A percentile compares a stretch with the other conserved stretches of the same genome.
Evolutionary conservation across 2,113 vertebrate genomes (phyloP).

Genomic region (Ptilonorhynchus violaceus): DNA sequence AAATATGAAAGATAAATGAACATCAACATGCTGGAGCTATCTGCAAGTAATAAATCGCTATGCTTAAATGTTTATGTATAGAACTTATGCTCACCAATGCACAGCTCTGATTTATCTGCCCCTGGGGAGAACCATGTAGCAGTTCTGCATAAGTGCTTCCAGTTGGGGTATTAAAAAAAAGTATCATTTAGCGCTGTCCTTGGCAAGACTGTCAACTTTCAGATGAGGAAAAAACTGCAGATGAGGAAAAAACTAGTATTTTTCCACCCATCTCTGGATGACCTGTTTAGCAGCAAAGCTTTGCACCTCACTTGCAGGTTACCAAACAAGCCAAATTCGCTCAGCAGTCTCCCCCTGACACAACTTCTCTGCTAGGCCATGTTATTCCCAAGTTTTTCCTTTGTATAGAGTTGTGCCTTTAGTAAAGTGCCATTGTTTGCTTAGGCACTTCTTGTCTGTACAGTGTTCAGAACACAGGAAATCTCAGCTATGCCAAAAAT

Average conservation of each 20-base stretch:
- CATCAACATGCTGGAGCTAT: neutral
- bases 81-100: neutral
- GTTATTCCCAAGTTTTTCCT: neutral
- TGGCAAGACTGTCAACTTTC: neutral
- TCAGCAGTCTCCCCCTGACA: neutral
- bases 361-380: neutral
- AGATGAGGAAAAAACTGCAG: neutral
- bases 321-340: neutral
- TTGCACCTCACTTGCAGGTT: neutral
- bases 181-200: neutral
- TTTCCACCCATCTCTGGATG: neutral
- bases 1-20: neutral
- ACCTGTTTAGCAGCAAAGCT: neutral
- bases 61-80: neutral
- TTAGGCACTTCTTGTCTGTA: neutral
- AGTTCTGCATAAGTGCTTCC: neutral
- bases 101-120: neutral
- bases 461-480: slow-evolving; percentile 17
- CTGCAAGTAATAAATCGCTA: neutral
- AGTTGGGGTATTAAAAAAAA: neutral
- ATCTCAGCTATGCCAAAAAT: slow-evolving; percentile 6
- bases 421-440: neutral
- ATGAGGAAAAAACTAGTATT: neutral
- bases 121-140: neutral
- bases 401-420: neutral